Evolutionary conservation across 2,888 invertebrate genomes (phyloP).

Genomic region (Melanostoma scalare): DNA sequence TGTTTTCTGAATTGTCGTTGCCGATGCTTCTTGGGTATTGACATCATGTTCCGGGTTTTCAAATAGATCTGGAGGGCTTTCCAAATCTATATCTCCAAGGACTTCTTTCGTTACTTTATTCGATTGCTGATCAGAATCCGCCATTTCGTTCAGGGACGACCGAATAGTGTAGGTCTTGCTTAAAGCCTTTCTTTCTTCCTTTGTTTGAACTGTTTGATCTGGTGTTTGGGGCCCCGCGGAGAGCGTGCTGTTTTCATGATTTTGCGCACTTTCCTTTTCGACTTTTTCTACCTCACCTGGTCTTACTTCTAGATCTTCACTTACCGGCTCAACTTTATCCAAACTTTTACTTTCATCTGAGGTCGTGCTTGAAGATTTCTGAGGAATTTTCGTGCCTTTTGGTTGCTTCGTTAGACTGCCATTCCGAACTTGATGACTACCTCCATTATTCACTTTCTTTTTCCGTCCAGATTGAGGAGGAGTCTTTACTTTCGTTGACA

Average conservation of each 20-base stretch:
- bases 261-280: neutral
- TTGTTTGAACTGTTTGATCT: neutral
- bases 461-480: slow-evolving; percentile 24
- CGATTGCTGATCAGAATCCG: no score
- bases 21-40: slow-evolving; percentile 28
- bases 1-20: slow-evolving; percentile 61
- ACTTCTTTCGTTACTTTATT: neutral
- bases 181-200: neutral
- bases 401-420: neutral
- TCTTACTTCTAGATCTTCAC: neutral
- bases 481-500: slow-evolving; percentile 34
- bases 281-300: neutral
- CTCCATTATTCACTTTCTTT: neutral
- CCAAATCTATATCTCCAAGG: neutral
- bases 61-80: neutral
- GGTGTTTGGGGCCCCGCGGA: neutral
- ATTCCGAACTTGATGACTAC: neutral
- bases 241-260: neutral
- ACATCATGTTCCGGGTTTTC: no score
- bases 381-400: slow-evolving; percentile 7
- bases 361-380: slow-evolving; percentile 3
- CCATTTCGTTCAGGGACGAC: slow-evolving; percentile 20
- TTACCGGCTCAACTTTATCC: neutral
- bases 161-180: slow-evolving; percentile 8
- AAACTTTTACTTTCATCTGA: neutral